phyloP scores from a whole-genome alignment of 2,888 invertebrate genomes.

The Neuroscelio doddi region DNA sequence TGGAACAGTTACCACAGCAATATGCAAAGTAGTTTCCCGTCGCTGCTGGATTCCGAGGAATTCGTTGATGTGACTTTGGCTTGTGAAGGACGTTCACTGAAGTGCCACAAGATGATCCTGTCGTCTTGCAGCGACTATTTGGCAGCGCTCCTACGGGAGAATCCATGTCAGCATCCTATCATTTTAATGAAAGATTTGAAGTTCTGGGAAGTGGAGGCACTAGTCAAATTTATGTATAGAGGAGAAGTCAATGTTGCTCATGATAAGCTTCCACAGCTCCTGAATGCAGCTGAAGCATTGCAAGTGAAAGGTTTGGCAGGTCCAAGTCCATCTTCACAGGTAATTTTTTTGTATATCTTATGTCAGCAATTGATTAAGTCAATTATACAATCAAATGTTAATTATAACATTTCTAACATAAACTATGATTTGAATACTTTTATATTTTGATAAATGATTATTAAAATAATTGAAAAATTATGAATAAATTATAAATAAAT shows the following conservation, averaged over 20 bases:
- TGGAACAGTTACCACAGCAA: conserved; percentile 90
- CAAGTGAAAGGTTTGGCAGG: conserved; percentile 82
- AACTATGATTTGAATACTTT: too few species aligned
- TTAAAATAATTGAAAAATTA: too few species aligned
- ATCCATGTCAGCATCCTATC: conserved; percentile 90
- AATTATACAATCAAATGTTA: too few species aligned
- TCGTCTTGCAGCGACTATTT: conserved; percentile 91
- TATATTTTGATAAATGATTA: too few species aligned
- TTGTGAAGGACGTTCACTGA: conserved; percentile 88
- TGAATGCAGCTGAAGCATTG: conserved; percentile 87
- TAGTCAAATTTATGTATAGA: conserved; percentile 93
- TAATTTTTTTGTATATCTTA: too few species aligned
- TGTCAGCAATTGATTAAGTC: too few species aligned
- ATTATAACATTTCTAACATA: too few species aligned
- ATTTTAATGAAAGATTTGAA: conserved; percentile 88
- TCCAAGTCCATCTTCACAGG: conserved; percentile 66
- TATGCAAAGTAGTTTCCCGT: conserved; percentile 84
- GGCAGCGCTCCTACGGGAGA: conserved; percentile 84
- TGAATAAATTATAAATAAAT: too few species aligned
- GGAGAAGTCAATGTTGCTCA: conserved; percentile 92
- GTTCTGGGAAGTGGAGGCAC: conserved; percentile 87
- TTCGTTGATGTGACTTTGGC: conserved; percentile 93
- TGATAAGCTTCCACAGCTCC: conserved; percentile 85
- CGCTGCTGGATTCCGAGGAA: conserved; percentile 83
- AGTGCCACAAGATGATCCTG: conserved; percentile 90